These are phyloP conservation scores for Miniopterus natalensis DNA, from an alignment of 2,113 vertebrate genomes.

Conservation along the genomic window DNA sequence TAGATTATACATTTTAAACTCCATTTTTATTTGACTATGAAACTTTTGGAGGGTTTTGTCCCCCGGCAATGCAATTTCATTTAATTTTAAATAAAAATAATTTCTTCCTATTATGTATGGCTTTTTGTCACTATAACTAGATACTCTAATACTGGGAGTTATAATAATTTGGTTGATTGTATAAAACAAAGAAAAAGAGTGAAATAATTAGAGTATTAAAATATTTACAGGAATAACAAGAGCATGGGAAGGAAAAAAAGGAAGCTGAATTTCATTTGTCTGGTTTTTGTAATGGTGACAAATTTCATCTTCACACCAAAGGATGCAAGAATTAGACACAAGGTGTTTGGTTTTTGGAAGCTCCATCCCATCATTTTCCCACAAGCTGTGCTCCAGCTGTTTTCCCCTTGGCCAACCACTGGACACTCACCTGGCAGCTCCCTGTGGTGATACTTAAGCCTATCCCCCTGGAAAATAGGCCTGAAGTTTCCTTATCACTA, in stretches of 20 bases:
- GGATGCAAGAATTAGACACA: neutral
- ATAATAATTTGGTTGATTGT: neutral
- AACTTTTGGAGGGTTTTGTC: neutral
- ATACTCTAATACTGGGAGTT: neutral
- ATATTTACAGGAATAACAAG: neutral
- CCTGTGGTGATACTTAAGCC: neutral
- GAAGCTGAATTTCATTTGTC: neutral
- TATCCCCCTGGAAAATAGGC: neutral
- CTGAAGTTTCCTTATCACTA: constrained; percentile 10
- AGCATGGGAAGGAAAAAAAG: neutral
- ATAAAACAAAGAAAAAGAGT: neutral
- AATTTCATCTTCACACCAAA: neutral
- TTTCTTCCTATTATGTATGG: neutral
- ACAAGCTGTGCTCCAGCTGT: neutral
- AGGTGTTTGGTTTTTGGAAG: neutral
- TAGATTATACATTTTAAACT: neutral
- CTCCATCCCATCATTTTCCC: neutral
- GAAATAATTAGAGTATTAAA: neutral
- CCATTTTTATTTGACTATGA: neutral
- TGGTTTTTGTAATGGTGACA: neutral
- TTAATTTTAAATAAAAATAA: neutral
- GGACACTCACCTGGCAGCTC: neutral
- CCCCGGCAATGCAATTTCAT: neutral
- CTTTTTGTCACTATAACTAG: neutral
- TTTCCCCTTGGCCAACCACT: neutral